A percentile compares a stretch with the other conserved stretches of the same genome.
Evolutionary conservation across 1,140 invertebrate genomes (phyloP).

Genomic region (Trichoplusia ni): DNA sequence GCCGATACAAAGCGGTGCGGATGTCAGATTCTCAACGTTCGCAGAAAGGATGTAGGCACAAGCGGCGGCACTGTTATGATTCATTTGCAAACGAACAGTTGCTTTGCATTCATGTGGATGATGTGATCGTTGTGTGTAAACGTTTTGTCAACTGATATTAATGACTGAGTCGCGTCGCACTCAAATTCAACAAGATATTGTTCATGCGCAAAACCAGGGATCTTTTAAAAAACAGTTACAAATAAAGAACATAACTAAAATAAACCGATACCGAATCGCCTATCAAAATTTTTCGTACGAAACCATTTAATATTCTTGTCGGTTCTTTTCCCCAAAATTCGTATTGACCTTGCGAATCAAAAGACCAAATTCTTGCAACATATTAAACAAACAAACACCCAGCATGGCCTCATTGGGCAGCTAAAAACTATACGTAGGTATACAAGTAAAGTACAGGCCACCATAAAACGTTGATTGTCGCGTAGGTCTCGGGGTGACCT

Average conservation of each 20-base stretch:
- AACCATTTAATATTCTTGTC: too few relatives aligned
- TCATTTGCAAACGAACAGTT: constrained; percentile 27
- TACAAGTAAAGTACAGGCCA: constrained; percentile 14
- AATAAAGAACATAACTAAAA: not conserved
- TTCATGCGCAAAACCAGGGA: too few relatives aligned
- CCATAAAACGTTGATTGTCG: constrained; percentile 38
- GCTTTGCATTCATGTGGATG: constrained; percentile 27
- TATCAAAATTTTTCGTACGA: too few relatives aligned
- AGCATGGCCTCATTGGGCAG: constrained; percentile 26
- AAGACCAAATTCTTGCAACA: not conserved
- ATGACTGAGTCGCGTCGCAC: not conserved
- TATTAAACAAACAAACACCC: not conserved
- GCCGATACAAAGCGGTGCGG: constrained; percentile 21
- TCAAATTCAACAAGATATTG: too few relatives aligned
- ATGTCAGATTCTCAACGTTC: constrained; percentile 18
- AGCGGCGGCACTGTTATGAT: constrained; percentile 26
- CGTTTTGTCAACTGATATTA: constrained; percentile 6
- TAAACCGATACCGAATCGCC: not conserved
- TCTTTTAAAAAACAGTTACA: too few relatives aligned
- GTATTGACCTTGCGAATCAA: too few relatives aligned
- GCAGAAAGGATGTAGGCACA: constrained; percentile 28
- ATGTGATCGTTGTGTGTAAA: constrained; percentile 9
- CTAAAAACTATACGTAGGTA: constrained; percentile 38
- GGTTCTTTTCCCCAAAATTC: too few relatives aligned
- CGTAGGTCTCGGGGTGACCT: constrained; percentile 40